phyloP scores from a whole-genome alignment of 2,888 invertebrate species.

The Pimpla rufipes region DNA sequence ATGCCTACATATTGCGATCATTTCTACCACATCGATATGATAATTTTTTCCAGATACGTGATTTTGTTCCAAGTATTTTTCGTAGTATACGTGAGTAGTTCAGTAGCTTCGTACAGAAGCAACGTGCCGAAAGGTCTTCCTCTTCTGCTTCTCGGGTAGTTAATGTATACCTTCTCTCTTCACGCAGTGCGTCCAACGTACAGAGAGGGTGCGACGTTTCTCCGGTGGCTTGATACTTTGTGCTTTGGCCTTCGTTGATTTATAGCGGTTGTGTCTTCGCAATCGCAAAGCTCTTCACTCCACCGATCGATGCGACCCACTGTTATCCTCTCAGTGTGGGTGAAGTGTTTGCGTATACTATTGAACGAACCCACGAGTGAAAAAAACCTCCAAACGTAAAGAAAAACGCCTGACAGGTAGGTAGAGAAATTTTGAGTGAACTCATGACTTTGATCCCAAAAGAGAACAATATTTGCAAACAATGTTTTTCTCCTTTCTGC shows the following conservation, averaged over 20 bases:
- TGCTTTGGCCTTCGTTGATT: conserved; percentile 65
- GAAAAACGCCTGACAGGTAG: not conserved
- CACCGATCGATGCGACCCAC: conserved; percentile 20
- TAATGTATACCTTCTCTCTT: conserved; percentile 5
- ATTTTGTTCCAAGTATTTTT: not conserved
- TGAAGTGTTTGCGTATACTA: conserved; percentile 32
- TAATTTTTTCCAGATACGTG: not conserved
- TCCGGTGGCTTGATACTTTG: conserved; percentile 47
- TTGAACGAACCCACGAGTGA: not conserved
- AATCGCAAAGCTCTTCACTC: conserved; percentile 58
- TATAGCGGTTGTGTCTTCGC: conserved; percentile 62
- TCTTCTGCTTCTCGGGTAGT: not conserved
- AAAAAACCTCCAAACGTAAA: conserved; percentile 22
- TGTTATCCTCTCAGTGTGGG: conserved; percentile 3
- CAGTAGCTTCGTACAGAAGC: not conserved
- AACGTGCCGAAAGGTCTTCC: not conserved
- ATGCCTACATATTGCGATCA: no score
- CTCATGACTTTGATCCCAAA: conserved; percentile 23
- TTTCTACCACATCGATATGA: no score
- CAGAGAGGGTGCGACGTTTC: conserved; percentile 32
- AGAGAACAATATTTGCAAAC: conserved; percentile 54
- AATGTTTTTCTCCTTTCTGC: not conserved
- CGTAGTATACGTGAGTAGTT: no score
- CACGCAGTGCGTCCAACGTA: conserved; percentile 1
- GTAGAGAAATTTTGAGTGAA: conserved; percentile 28